Evolutionary conservation across 1,140 invertebrate genomes (phyloP).

Genomic region (Trichoplusia ni): DNA sequence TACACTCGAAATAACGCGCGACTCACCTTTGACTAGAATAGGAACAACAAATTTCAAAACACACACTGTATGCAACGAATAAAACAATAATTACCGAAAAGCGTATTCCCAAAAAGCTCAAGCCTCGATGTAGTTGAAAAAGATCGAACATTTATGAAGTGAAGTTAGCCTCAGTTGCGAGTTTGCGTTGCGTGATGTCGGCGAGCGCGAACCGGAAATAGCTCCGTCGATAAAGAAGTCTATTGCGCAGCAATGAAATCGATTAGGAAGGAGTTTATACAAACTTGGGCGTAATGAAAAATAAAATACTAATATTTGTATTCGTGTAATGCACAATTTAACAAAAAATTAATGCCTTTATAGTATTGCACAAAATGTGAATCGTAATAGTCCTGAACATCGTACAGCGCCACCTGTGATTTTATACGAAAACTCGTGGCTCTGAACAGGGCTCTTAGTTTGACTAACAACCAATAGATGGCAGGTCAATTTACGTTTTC

Average conservation of each 20-base stretch:
- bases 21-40: constrained; percentile 54
- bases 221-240: constrained; percentile 67
- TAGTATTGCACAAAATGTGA: neutral
- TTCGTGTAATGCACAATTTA: no score
- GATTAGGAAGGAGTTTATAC: neutral
- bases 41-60: constrained; percentile 42
- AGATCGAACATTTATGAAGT: constrained; percentile 79
- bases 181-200: constrained; percentile 73
- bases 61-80: constrained; percentile 51
- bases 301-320: neutral
- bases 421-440: neutral
- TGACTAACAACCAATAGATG: neutral
- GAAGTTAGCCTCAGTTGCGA: constrained; percentile 69
- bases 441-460: neutral
- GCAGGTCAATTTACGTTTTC: neutral
- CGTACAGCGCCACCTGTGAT: constrained; percentile 15
- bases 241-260: constrained; percentile 36
- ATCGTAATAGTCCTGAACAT: neutral
- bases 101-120: constrained; percentile 72
- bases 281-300: neutral
- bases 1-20: constrained; percentile 36
- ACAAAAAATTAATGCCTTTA: neutral
- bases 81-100: constrained; percentile 80
- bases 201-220: constrained; percentile 75
- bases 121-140: constrained; percentile 77